Conservation (phyloP, 2,888 invertebrate species). For the Aethes cnicana region DNA sequence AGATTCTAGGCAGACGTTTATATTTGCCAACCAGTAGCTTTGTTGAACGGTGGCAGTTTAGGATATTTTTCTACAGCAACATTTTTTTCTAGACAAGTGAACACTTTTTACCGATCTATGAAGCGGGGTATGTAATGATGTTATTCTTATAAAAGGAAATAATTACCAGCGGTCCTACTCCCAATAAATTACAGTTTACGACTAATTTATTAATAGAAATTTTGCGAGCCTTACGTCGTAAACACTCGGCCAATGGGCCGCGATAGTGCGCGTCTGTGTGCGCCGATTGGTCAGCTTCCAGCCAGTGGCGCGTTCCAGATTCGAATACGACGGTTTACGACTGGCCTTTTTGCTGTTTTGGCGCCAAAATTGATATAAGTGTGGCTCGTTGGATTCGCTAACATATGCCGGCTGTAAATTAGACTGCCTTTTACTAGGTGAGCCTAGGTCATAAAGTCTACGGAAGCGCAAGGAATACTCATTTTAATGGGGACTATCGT, state of each 20-base stretch:
- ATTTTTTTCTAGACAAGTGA: not conserved
- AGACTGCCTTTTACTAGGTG: slow-evolving; percentile 9
- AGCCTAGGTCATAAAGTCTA: not conserved
- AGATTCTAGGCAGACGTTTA: too few relatives aligned
- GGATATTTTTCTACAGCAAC: too few relatives aligned
- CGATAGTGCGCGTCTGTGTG: slow-evolving; percentile 70
- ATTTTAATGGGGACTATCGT: too few relatives aligned
- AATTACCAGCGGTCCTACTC: slow-evolving; percentile 75
- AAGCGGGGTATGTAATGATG: slow-evolving; percentile 57
- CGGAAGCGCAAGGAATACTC: not conserved
- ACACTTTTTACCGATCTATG: slow-evolving; percentile 20
- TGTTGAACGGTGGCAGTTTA: too few relatives aligned
- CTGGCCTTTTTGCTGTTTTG: slow-evolving; percentile 75
- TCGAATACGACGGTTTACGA: slow-evolving; percentile 80
- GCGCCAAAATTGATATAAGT: slow-evolving; percentile 76
- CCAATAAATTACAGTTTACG: slow-evolving; percentile 78
- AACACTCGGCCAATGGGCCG: slow-evolving; percentile 72
- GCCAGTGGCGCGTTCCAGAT: slow-evolving; percentile 72
- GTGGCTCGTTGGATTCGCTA: slow-evolving; percentile 19
- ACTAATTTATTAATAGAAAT: slow-evolving; percentile 82
- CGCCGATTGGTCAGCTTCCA: slow-evolving; percentile 66
- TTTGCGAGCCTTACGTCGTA: slow-evolving; percentile 80
- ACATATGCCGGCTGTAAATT: slow-evolving; percentile 27
- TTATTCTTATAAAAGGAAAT: slow-evolving; percentile 78
- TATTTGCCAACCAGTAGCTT: too few relatives aligned